Evolutionary conservation across 1,140 invertebrate species (phyloP), one percentile per base, ranked within the genome.

Genomic region (Cyclina sinensis): DNA sequence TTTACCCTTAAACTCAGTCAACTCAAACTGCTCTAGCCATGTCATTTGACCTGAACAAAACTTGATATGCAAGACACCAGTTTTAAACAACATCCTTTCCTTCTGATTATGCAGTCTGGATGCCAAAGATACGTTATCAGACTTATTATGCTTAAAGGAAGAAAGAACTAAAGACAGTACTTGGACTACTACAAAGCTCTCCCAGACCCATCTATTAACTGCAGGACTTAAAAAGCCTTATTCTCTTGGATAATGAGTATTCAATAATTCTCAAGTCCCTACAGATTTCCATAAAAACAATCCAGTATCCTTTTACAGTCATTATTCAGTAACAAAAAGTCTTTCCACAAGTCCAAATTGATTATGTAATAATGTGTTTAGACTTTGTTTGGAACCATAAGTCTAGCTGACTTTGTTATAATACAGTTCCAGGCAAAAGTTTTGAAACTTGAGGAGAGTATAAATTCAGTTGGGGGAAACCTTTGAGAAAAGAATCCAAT

Each of bases 281-380:
- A 78, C 24, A 51, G 74, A 78, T 78, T 54, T 51, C 74, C 74
- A 78, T 54, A 78, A 30, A 78, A 48, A 48, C 32, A 32, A 57
- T 24, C 74, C n/a, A 46, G 54, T 51, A 35, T 78, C 46, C 35
- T 51, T 30, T 78, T 32, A 78, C 43, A 57, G 30, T 11, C 74
- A 78, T 54, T 78, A 51, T 48, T 51, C 74, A 54, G 74, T 30
- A 76, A 32, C 11, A 48, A 70, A 70, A 70, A 70, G 57, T 24
- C n/a, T 62, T 62, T 62, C 57, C 24, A 14, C 57, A 62, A 62
- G 35, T 70, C 32, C 32, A 9, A 70, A 70, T 37, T 70, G 65
- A 70, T 70, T 70, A 70, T 39, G 35, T 70, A 70, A 70, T 37
- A 27, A 70, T 70, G 32, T 70, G 21, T 14, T 70, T 35, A 70